Conservation (phyloP, 2,888 invertebrate genomes). For the Pristionchus arcanus region DNA sequence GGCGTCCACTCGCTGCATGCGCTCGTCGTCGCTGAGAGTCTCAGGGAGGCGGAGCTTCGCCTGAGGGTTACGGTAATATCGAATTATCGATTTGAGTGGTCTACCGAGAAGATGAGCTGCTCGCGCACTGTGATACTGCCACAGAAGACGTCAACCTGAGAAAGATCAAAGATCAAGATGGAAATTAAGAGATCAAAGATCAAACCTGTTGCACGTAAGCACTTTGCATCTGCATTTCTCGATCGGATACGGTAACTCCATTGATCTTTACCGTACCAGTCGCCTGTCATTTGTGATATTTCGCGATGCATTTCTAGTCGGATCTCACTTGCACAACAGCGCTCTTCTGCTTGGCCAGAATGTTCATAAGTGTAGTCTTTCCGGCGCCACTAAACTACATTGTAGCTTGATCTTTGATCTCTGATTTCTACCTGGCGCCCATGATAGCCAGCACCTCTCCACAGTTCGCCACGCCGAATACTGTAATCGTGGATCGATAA, state of each 20-base stretch:
- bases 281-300: constrained; percentile 26
- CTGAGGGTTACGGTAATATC: neutral
- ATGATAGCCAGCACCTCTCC: constrained; percentile 56
- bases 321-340: constrained; percentile 64
- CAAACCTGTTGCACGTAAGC: constrained; percentile 92
- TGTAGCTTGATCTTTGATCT: neutral
- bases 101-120: constrained; percentile 90
- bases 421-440: constrained; percentile 52
- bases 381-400: constrained; percentile 87
- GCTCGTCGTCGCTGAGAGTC: neutral
- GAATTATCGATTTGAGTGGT: neutral
- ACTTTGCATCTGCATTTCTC: constrained; percentile 84
- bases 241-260: constrained; percentile 63
- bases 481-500: constrained; percentile 3
- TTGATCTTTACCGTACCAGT: constrained; percentile 70
- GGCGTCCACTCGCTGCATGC: constrained; percentile 4
- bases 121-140: constrained; percentile 90
- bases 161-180: neutral
- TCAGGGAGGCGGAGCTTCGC: constrained; percentile 40
- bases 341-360: constrained; percentile 86
- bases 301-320: neutral
- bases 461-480: constrained; percentile 50
- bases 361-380: constrained; percentile 91
- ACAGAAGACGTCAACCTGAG: constrained; percentile 86
- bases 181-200: neutral